These are phyloP conservation scores for Dolomedes plantarius DNA, from an alignment of 2,888 invertebrate species.

Conservation along the genomic window DNA sequence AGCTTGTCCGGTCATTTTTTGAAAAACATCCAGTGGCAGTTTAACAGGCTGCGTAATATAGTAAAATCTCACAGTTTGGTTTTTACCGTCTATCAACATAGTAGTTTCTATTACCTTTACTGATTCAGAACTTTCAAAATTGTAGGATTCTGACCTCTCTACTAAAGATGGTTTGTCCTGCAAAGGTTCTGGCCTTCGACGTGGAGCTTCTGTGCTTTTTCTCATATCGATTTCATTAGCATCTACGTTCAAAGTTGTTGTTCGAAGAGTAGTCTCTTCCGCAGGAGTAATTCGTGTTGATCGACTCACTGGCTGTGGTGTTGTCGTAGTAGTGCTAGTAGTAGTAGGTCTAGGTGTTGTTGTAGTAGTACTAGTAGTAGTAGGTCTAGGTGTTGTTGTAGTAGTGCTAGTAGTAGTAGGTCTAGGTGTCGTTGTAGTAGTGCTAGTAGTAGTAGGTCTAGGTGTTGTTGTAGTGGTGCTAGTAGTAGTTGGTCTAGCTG, in stretches of 20 bases:
- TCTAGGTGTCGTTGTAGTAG: constrained; percentile 27
- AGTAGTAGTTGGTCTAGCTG: constrained; percentile 26
- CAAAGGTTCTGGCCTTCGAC: constrained; percentile 52
- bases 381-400: constrained; percentile 24
- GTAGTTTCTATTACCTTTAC: constrained; percentile 66
- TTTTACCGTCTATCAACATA: constrained; percentile 68
- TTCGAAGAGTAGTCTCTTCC: constrained; percentile 43
- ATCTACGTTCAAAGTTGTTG: constrained; percentile 23
- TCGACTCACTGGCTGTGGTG: neutral
- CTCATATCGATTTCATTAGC: constrained; percentile 65
- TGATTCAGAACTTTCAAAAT: constrained; percentile 48
- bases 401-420: constrained; percentile 23
- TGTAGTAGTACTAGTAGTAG: constrained; percentile 30
- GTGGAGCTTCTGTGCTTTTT: constrained; percentile 20
- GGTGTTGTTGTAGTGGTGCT: constrained; percentile 33
- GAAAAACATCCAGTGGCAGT: constrained; percentile 56
- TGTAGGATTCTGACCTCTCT: constrained; percentile 37
- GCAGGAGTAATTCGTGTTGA: constrained; percentile 30
- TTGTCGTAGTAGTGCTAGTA: neutral
- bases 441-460: constrained; percentile 39
- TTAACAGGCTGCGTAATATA: constrained; percentile 67
- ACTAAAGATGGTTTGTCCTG: constrained; percentile 30
- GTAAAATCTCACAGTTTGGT: constrained; percentile 65
- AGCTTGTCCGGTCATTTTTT: constrained; percentile 47
- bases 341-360: neutral